Evolutionary conservation across 2,113 vertebrate genomes (phyloP).

Genomic region (Petrocephalus zakoni): DNA sequence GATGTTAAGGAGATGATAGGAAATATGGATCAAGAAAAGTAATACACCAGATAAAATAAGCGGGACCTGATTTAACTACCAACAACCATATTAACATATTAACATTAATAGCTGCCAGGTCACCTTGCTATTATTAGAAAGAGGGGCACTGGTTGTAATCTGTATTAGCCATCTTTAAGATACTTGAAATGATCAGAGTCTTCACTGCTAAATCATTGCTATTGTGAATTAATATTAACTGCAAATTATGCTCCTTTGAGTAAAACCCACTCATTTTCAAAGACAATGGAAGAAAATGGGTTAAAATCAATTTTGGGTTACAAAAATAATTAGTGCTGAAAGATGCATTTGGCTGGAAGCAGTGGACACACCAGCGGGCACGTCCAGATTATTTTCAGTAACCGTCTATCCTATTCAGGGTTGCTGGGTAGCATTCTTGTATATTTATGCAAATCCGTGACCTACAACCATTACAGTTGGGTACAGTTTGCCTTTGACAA

Average conservation of each 20-base stretch:
- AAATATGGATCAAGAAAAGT: conserved; percentile 11
- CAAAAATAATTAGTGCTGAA: background rate
- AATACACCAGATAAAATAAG: conserved; percentile 13
- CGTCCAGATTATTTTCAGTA: background rate
- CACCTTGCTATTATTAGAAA: conserved; percentile 10
- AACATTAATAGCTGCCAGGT: background rate
- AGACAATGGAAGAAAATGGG: background rate
- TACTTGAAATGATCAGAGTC: background rate
- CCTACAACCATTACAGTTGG: background rate
- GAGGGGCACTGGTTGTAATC: background rate
- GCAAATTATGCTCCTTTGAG: background rate
- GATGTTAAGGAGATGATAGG: background rate
- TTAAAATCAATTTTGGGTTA: background rate
- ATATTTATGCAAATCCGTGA: background rate
- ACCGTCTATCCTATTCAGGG: background rate
- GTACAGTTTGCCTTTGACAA: too few species aligned
- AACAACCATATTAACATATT: conserved; percentile 16
- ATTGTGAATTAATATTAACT: background rate
- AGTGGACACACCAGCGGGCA: background rate
- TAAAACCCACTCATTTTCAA: background rate
- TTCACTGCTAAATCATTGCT: background rate
- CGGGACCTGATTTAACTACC: background rate
- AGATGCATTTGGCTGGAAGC: background rate
- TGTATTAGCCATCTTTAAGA: background rate
- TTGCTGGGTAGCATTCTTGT: background rate